Percentiles rank a stretch among this genome's conserved stretches.
Conservation (phyloP, 2,797 vertebrate genomes). For the Sebastes trivittatus region DNA sequence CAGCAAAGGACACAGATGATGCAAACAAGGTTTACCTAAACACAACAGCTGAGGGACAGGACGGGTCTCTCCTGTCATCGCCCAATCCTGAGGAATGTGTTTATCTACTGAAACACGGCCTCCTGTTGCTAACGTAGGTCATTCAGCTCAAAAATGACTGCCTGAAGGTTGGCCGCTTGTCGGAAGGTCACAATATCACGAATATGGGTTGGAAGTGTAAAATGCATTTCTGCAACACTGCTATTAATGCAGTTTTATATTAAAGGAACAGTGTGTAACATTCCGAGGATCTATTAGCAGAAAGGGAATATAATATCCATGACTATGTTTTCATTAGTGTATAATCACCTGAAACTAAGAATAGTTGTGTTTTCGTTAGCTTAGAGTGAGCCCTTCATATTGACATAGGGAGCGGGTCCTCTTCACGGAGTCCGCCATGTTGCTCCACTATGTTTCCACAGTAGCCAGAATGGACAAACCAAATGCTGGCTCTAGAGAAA, state of each 20-base stretch:
- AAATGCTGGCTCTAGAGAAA: no score
- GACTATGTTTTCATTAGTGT: no score
- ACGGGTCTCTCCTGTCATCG: slow-evolving; percentile 37
- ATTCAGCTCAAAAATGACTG: background rate
- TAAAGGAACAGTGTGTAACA: no score
- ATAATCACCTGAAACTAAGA: no score
- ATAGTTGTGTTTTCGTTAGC: no score
- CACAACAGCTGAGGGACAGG: slow-evolving; percentile 86
- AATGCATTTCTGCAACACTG: background rate
- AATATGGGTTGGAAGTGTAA: background rate
- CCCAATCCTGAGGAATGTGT: slow-evolving; percentile 10
- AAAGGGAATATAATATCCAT: no score
- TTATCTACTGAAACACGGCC: slow-evolving; percentile 15
- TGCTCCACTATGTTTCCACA: no score
- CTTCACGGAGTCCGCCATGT: no score
- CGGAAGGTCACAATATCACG: background rate
- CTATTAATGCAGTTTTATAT: background rate
- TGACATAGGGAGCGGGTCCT: no score
- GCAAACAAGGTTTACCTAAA: slow-evolving; percentile 84
- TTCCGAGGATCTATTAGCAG: no score
- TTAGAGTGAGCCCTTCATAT: no score
- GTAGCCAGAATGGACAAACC: no score
- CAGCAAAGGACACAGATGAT: slow-evolving; percentile 83
- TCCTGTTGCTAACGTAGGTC: background rate
- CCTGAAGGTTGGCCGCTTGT: background rate